phyloP scores from a whole-genome alignment of 2,797 vertebrate species.

The Rhabdomys pumilio region DNA sequence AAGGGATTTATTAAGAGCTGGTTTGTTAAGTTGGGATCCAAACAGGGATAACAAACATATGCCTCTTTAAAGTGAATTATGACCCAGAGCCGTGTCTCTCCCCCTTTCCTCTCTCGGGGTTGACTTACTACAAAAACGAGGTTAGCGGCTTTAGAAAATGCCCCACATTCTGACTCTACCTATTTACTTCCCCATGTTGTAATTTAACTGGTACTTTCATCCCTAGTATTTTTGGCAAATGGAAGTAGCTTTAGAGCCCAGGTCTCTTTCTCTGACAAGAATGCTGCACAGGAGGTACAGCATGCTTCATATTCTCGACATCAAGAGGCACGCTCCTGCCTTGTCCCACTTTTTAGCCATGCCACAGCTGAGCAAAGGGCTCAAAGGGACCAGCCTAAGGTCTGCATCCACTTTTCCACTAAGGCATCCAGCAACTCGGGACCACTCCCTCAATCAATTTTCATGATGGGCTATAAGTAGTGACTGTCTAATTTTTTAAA shows the following conservation, averaged over 20 bases:
- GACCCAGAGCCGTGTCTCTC: neutral
- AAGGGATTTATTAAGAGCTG: neutral
- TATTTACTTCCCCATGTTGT: conserved; percentile 26
- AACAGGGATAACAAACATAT: neutral
- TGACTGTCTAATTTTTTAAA: neutral
- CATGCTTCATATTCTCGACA: neutral
- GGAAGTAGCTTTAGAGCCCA: conserved; percentile 24
- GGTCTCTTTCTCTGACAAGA: conserved; percentile 20
- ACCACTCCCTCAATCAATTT: neutral
- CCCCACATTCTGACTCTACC: conserved; percentile 24
- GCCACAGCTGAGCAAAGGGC: neutral
- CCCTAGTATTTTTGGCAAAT: conserved; percentile 3
- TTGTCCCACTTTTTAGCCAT: conserved; percentile 12
- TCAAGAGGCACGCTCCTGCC: neutral
- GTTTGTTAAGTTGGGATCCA: conserved; percentile 5
- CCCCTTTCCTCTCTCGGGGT: neutral
- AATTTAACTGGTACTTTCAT: conserved; percentile 49
- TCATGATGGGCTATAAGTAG: neutral
- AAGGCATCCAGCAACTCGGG: neutral
- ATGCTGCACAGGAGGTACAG: neutral
- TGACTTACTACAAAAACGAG: conserved; percentile 24
- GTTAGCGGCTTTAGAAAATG: conserved; percentile 51
- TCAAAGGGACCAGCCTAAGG: neutral
- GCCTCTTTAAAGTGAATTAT: neutral
- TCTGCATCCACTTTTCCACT: neutral